Evolutionary conservation across 1,140 invertebrate species (phyloP).

Genomic region (Gyrodactylus salaris): DNA sequence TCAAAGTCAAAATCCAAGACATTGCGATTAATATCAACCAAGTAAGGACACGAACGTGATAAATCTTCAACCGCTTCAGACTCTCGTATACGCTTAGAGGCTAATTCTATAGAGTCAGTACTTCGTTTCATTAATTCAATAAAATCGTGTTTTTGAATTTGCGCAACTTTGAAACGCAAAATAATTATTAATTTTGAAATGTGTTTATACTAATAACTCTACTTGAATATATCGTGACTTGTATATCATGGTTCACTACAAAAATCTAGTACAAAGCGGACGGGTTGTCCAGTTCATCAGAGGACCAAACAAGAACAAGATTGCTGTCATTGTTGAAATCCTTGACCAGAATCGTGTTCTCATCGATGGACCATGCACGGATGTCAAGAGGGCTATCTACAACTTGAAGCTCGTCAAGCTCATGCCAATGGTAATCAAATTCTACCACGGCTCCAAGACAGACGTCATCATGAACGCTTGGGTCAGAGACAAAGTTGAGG

Average conservation of each 20-base stretch:
- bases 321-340: background rate
- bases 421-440: background rate
- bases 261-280: background rate
- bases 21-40: conserved; percentile 79
- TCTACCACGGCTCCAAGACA: background rate
- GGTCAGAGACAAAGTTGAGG: background rate
- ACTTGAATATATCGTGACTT: background rate
- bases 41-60: conserved; percentile 39
- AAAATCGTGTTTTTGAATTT: background rate
- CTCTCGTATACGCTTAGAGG: background rate
- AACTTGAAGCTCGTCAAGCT: background rate
- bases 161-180: too few species aligned
- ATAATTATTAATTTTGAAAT: too few species aligned
- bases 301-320: background rate
- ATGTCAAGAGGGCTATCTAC: background rate
- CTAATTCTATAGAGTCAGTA: background rate
- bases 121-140: background rate
- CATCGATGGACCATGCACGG: background rate
- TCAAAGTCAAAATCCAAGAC: conserved; percentile 99
- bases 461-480: background rate
- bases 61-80: background rate
- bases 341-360: background rate
- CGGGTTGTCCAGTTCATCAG: background rate
- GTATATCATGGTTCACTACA: background rate
- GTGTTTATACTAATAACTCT: background rate